Percentiles rank a stretch among this genome's conserved stretches.
These are phyloP conservation scores for Peromyscus californicus DNA, from an alignment of 2,113 vertebrate genomes.

Conservation along the genomic window DNA sequence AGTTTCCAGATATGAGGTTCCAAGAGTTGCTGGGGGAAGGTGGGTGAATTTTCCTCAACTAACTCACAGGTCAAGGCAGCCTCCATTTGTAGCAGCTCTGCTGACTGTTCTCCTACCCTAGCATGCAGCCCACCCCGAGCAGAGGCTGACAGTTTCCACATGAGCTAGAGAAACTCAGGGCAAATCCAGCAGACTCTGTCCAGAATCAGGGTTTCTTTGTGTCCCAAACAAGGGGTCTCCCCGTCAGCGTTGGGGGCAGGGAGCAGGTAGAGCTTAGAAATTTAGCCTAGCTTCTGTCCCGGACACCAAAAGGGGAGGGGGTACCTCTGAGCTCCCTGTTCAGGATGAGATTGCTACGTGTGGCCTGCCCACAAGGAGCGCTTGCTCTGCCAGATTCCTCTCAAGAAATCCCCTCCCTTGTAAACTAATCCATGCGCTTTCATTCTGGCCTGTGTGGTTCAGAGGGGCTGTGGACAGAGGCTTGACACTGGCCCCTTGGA, in stretches of 20 bases:
- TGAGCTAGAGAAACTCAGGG: neutral
- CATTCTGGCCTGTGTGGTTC: too few relatives aligned
- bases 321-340: neutral
- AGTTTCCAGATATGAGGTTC: neutral
- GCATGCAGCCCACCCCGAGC: too few relatives aligned
- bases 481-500: neutral
- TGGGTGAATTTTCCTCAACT: neutral
- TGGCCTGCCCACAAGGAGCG: neutral
- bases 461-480: neutral
- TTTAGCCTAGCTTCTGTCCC: neutral
- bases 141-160: fast-evolving
- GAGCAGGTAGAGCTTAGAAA: neutral
- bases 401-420: neutral
- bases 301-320: neutral
- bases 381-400: fast-evolving
- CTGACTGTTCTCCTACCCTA: neutral
- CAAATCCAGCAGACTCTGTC: neutral
- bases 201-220: neutral
- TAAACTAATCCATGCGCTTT: neutral
- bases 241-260: neutral
- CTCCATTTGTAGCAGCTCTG: neutral
- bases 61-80: neutral
- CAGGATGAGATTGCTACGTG: fast-evolving
- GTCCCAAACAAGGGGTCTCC: neutral
- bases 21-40: neutral